Conservation (phyloP, 2,113 vertebrate species). For the Hypanus sabinus region DNA sequence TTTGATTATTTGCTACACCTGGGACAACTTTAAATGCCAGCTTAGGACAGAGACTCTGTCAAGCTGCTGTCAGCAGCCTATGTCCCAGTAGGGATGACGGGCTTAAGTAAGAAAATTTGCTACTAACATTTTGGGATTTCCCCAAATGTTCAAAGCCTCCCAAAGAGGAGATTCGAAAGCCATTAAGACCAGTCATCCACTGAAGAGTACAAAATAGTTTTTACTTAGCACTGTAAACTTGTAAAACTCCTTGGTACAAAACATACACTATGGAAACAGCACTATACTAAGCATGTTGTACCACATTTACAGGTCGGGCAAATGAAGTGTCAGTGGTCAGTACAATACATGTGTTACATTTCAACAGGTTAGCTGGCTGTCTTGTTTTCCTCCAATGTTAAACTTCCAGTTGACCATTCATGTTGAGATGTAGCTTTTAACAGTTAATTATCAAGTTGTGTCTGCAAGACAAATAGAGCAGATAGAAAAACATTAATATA, state of each 20-base stretch:
- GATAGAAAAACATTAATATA: not conserved
- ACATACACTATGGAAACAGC: constrained; percentile 1
- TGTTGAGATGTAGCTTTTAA: not conserved
- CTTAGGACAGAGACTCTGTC: no score
- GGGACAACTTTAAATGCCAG: no score
- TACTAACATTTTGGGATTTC: not conserved
- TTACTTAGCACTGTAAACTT: not conserved
- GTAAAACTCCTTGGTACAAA: not conserved
- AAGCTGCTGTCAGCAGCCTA: no score
- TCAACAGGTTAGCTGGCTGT: not conserved
- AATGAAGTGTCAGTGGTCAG: constrained; percentile 6
- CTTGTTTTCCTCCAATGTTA: constrained; percentile 21
- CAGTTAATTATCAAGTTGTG: not conserved
- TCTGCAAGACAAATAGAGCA: not conserved
- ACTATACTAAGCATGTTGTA: not conserved
- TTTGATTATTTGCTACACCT: no score
- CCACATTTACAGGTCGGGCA: not conserved
- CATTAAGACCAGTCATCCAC: constrained; percentile 7
- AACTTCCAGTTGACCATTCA: not conserved
- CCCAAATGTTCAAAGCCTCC: not conserved
- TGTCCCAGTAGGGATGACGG: no score
- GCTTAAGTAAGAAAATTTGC: no score
- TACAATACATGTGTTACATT: not conserved
- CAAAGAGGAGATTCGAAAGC: not conserved
- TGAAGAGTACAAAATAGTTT: not conserved